Base-by-base conservation (phyloP, 2,797 vertebrate genomes). In the Hydrophis major region DNA sequence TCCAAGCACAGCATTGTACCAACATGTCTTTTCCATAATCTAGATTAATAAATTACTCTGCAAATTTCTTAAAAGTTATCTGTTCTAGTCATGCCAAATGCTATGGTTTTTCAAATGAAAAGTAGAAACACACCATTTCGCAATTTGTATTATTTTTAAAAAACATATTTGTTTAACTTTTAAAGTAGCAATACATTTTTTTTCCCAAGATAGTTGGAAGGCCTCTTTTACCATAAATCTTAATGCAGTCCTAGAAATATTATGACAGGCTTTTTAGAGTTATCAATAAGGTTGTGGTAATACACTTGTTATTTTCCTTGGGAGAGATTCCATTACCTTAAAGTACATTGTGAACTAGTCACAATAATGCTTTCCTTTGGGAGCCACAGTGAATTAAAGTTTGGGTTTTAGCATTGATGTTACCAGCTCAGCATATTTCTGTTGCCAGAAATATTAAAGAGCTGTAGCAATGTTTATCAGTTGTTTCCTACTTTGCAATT, bases 361-460 rank as follows among this genome's bases (percentile, higher is more conserved):
- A 94, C 93, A 96, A 95, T 92, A 94, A 28, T 94, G 53, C 91
- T 96, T 93, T 94, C 96, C 95, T 57, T 0, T 95, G 95, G 95
- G 95, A 95, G 88, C n/a, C 90, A 69, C 88, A 88, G 69, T 95
- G 94, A 96, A 95, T 96, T 97, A 96, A 92, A 97, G 94, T 89
- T 94, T 87, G 94, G 93, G 1, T 95, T 96, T 96, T 95, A 95
- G 93, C 93, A 90, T 88, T 95, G 94, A 93, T 90, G 16, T 96
- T 96, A 95, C 93, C 61, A 93, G 50, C 91, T 97, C 92, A 96
- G 92, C 95, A 96, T 93, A 93, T 94, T 96, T 96, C 96, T 96
- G 63, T 93, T 96, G 93, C 87, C 92, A 92, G 57, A 94, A 94
- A 96, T 96, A 94, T 87, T 95, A 92, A 92, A 88, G 53, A 87